These are phyloP conservation scores for Anticlea derivata DNA, from an alignment of 2,888 invertebrate genomes.

Conservation along the genomic window DNA sequence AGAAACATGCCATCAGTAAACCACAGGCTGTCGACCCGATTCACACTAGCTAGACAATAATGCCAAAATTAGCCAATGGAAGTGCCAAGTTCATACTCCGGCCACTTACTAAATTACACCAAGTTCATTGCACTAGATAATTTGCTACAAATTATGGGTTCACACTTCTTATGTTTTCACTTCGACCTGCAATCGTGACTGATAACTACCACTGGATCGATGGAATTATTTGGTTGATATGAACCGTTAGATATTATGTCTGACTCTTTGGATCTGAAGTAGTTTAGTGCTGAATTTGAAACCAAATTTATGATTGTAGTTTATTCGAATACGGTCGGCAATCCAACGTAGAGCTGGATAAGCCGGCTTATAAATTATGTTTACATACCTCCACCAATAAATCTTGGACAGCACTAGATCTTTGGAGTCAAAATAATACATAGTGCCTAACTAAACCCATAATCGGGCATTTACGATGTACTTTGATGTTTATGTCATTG, in stretches of 20 bases:
- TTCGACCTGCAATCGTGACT: constrained; percentile 72
- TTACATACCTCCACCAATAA: constrained; percentile 30
- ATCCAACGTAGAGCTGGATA: constrained; percentile 27
- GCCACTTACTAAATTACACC: constrained; percentile 70
- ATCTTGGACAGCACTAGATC: constrained; percentile 26
- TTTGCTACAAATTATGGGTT: constrained; percentile 78
- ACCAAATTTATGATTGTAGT: constrained; percentile 35
- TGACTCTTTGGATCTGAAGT: constrained; percentile 7
- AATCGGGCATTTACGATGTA: constrained; percentile 15
- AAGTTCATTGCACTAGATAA: constrained; percentile 77
- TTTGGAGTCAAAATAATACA: constrained; percentile 20
- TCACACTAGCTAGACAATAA: constrained; percentile 60
- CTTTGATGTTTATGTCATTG: background rate
- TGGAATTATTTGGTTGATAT: constrained; percentile 69
- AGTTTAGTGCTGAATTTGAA: constrained; percentile 43
- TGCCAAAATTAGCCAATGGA: constrained; percentile 62
- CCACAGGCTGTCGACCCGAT: constrained; percentile 58
- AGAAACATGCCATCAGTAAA: constrained; percentile 60
- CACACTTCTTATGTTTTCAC: constrained; percentile 79
- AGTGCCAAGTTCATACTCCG: constrained; percentile 63
- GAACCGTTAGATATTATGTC: constrained; percentile 63
- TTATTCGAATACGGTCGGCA: constrained; percentile 29
- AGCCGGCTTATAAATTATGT: constrained; percentile 35
- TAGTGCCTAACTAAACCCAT: constrained; percentile 17
- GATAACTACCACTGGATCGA: constrained; percentile 67